Evolutionary conservation across 2,888 invertebrate species (phyloP).

Genomic region (Idaea aversata): DNA sequence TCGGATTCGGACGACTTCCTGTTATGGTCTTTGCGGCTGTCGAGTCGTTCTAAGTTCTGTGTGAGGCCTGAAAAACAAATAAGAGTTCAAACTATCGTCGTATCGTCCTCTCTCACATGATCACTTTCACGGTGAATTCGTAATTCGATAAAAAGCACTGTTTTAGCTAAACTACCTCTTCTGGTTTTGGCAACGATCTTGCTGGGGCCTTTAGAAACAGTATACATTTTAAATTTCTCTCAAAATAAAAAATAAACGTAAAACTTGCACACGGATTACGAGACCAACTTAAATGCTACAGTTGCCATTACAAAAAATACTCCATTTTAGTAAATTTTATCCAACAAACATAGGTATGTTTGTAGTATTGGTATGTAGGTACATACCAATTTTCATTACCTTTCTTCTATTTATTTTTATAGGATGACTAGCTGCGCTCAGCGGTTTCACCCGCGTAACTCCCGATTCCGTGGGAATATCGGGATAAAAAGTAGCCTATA

Average conservation of each 20-base stretch:
- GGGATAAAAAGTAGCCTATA: too few relatives aligned
- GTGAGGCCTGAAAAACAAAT: slow-evolving; percentile 82
- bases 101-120: slow-evolving; percentile 35
- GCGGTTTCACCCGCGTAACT: too few relatives aligned
- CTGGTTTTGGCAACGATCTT: slow-evolving; percentile 93
- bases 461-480: too few relatives aligned
- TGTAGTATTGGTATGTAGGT: too few relatives aligned
- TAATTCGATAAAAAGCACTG: slow-evolving; percentile 13
- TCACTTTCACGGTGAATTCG: slow-evolving; percentile 21
- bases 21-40: slow-evolving; percentile 85
- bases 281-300: slow-evolving; percentile 33
- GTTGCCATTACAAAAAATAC: slow-evolving; percentile 1
- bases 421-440: too few relatives aligned
- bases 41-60: slow-evolving; percentile 90
- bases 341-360: too few relatives aligned
- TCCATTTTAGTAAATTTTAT: neutral
- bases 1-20: slow-evolving; percentile 85
- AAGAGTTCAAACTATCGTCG: slow-evolving; percentile 41
- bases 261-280: slow-evolving; percentile 57
- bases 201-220: slow-evolving; percentile 92
- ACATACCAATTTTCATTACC: neutral
- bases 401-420: too few relatives aligned
- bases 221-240: slow-evolving; percentile 86
- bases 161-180: slow-evolving; percentile 78
- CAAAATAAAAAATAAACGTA: slow-evolving; percentile 63